Percentiles rank a stretch among this genome's conserved stretches.
These are phyloP conservation scores for Daubentonia madagascariensis DNA, from an alignment of 2,113 vertebrate genomes.

Conservation along the genomic window DNA sequence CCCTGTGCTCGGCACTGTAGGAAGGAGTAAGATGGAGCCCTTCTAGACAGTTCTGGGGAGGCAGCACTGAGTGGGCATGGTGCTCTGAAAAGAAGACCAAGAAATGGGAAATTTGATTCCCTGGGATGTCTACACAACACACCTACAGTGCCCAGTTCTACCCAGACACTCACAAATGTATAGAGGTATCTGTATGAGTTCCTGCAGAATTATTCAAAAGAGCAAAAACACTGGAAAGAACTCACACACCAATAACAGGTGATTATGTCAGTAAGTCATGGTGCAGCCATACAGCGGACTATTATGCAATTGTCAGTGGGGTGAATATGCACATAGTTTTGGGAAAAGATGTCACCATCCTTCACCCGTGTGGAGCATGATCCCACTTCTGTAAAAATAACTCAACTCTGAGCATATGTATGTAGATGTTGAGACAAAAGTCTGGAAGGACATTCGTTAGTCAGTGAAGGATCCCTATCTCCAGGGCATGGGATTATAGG, in stretches of 20 bases:
- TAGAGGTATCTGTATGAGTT: neutral
- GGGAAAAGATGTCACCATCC: neutral
- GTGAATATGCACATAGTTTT: fast-evolving
- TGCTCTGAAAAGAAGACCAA: neutral
- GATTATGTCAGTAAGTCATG: fast-evolving
- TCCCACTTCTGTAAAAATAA: neutral
- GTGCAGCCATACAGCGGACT: no score
- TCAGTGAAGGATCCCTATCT: neutral
- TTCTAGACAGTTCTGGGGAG: neutral
- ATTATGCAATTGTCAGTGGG: neutral
- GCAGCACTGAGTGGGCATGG: neutral
- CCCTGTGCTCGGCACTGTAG: fast-evolving
- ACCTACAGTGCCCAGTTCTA: neutral
- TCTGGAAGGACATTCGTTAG: neutral
- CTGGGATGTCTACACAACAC: neutral
- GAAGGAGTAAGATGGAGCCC: no score
- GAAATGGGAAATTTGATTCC: neutral
- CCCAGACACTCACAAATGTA: neutral
- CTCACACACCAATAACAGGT: neutral
- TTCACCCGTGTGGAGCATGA: neutral
- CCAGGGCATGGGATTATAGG: no score
- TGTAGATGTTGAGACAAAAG: neutral
- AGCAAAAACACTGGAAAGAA: neutral
- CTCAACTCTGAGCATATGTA: neutral
- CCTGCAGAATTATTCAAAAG: neutral